Base-by-base conservation (phyloP, 37 sponge, comb jelly and placozoan genomes). In the Petrosia ficiformis region DNA sequence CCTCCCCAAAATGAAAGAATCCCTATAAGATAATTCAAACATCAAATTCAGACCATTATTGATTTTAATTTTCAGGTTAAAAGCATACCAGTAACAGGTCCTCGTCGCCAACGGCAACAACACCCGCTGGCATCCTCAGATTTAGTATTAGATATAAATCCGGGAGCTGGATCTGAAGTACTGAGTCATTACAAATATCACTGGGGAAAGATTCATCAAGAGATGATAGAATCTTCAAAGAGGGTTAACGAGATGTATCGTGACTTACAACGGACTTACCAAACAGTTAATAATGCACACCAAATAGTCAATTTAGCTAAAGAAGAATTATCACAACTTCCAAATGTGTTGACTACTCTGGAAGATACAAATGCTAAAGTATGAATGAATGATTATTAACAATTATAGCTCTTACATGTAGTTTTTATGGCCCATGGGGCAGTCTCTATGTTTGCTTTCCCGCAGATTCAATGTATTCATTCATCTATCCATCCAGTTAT, bases 151-250 rank as follows among this genome's bases (percentile, higher is more conserved):
- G 35, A 21, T 28, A 75, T 83, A 8, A 90, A 90, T 35, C 52
- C 16, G 24, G 82, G 85, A 33, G 86, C 56, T 11, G 91, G 91
- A 14, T 82, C 67, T 14, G 77, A 76, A 68, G 36, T 90, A 2
- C 81, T 90, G 19, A 64, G 65, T 19, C 86, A 85, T 30, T 90
- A 52, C 39, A 74, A 81, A 31, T 56, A 80, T 31, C 52, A 72
- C 22, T 80, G 85, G 86, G 32, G 59, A 1, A 61, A 24, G 24
- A 81, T 90, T 35, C 82, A 81, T 69, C 32, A 39, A 2, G 44
- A 36, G 16, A 84, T 69, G 0, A 38, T 60, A 22, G 42, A 39
- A 11, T 30, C 74, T 16, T 76, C 82, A 24, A 31, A 38, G 30
- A 61, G 39, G 41, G 73, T 75, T 3, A 37, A 28, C 4, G 61